Conservation (phyloP, 2,888 invertebrate species). For the Spisula solida region DNA sequence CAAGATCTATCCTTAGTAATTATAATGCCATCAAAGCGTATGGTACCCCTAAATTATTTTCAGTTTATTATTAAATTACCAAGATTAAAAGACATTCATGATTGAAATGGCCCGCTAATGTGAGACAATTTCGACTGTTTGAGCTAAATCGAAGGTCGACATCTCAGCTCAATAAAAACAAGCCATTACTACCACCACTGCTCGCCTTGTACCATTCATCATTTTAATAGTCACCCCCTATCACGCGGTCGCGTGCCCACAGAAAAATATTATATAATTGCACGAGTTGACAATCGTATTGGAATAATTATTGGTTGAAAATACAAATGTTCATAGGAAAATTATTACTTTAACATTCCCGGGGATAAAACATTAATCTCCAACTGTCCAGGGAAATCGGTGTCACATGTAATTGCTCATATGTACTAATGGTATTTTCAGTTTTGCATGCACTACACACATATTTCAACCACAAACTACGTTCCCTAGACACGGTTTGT, state of each 20-base stretch:
- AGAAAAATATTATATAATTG: conserved; percentile 62
- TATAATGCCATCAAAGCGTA: conserved; percentile 53
- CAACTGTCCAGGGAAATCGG: conserved; percentile 39
- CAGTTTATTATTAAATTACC: conserved; percentile 47
- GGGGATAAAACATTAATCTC: conserved; percentile 54
- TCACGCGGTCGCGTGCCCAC: conserved; percentile 56
- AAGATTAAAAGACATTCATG: conserved; percentile 39
- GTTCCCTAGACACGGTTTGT: background rate
- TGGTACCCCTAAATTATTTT: conserved; percentile 27
- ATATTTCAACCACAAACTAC: conserved; percentile 23
- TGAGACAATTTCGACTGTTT: conserved; percentile 39
- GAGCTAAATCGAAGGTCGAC: conserved; percentile 48
- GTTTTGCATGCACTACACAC: conserved; percentile 28
- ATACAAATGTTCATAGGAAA: conserved; percentile 52
- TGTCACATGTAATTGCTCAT: background rate
- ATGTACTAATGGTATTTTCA: conserved; percentile 46
- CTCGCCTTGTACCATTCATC: conserved; percentile 56
- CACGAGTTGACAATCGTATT: conserved; percentile 60
- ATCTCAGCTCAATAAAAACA: conserved; percentile 41
- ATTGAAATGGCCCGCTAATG: conserved; percentile 8
- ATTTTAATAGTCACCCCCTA: conserved; percentile 58
- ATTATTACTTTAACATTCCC: conserved; percentile 49
- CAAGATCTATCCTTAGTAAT: conserved; percentile 39
- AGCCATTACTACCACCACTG: conserved; percentile 24
- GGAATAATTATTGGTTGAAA: conserved; percentile 62